phyloP scores from a whole-genome alignment of 2,888 invertebrate species.

The Cryptocheilus praepositus region DNA sequence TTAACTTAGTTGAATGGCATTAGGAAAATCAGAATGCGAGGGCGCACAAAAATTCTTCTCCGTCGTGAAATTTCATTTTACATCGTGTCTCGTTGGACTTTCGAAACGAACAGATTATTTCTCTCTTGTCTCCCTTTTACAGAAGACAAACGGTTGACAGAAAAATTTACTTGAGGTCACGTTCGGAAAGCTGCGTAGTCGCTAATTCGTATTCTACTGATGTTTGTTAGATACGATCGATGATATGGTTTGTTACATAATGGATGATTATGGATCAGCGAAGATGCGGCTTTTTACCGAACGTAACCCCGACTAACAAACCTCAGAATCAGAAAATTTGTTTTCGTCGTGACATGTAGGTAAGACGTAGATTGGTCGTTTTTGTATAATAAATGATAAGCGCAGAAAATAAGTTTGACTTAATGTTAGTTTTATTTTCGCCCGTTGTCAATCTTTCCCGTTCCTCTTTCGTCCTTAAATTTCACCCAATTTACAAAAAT shows the following conservation, averaged over 20 bases:
- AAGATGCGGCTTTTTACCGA: too few species aligned
- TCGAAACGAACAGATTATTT: conserved; percentile 32
- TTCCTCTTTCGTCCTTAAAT: conserved; percentile 1
- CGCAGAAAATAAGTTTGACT: conserved; percentile 21
- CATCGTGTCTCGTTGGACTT: conserved; percentile 4
- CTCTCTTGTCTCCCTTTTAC: conserved; percentile 13
- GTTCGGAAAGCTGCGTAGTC: conserved; percentile 55
- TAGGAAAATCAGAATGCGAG: too few species aligned
- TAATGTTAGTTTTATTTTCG: too few species aligned
- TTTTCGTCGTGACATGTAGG: conserved; percentile 46
- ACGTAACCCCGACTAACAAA: not conserved
- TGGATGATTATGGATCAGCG: too few species aligned
- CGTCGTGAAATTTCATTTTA: not conserved
- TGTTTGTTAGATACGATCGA: not conserved
- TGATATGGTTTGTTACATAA: too few species aligned
- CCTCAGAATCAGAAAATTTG: too few species aligned
- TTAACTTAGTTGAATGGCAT: conserved; percentile 33
- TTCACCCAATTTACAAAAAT: not conserved
- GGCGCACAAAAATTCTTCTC: conserved; percentile 38
- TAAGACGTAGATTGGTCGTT: conserved; percentile 52
- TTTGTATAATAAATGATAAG: conserved; percentile 63
- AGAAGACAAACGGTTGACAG: too few species aligned
- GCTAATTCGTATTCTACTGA: too few species aligned
- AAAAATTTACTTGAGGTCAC: conserved; percentile 61
- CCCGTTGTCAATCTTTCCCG: too few species aligned